phyloP scores from a whole-genome alignment of 2,888 invertebrate genomes.

The Xestia ashworthii region DNA sequence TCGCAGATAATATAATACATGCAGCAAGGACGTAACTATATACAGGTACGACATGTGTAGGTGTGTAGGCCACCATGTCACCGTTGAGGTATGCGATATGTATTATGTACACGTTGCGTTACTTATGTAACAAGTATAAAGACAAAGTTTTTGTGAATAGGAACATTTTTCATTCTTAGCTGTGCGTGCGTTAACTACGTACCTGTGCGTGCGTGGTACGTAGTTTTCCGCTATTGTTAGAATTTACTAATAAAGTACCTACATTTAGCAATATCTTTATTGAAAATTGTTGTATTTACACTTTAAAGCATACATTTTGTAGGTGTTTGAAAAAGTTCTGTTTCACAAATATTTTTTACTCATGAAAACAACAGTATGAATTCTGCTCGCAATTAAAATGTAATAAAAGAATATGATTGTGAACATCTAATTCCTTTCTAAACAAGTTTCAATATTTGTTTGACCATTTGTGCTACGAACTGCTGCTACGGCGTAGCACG shows the following conservation, averaged over 20 bases:
- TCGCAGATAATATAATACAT: conserved; percentile 67
- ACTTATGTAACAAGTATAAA: conserved; percentile 67
- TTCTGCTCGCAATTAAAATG: background rate
- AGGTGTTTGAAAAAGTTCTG: background rate
- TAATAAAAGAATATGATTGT: background rate
- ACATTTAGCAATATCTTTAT: conserved; percentile 40
- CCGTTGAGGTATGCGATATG: conserved; percentile 49
- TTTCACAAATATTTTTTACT: background rate
- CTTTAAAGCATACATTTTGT: background rate
- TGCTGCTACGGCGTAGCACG: conserved; percentile 18
- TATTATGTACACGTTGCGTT: conserved; percentile 60
- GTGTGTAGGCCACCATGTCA: conserved; percentile 37
- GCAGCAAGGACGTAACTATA: conserved; percentile 52
- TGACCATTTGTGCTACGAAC: conserved; percentile 8
- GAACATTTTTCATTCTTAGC: conserved; percentile 72
- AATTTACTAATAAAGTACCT: conserved; percentile 63
- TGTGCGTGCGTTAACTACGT: conserved; percentile 74
- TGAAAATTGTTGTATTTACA: conserved; percentile 10
- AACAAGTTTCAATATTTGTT: background rate
- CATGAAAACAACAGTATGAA: background rate
- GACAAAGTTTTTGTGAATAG: conserved; percentile 74
- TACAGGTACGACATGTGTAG: conserved; percentile 26
- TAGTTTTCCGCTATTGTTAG: conserved; percentile 70
- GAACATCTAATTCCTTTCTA: background rate
- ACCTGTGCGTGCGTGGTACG: conserved; percentile 74